Evolutionary conservation across 2,888 invertebrate genomes (phyloP), one percentile per base, ranked within the genome.

Genomic region (Drymonia ruficornis): DNA sequence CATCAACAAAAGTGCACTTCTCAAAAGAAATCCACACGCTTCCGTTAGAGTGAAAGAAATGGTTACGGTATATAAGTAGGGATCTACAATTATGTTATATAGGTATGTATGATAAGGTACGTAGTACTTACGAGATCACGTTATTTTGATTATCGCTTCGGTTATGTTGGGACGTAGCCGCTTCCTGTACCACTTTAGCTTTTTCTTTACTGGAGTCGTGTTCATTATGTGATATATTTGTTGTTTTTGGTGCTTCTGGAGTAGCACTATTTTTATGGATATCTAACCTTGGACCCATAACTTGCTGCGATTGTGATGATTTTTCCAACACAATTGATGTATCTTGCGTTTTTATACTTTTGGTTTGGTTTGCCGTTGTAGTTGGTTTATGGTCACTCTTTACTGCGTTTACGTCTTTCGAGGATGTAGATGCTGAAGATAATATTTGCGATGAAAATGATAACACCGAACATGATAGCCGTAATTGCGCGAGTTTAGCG

Each of bases 401-500:
- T 13, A 19, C 52, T 34, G 53, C 52, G 18, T 46, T 49, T 29
- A 49, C 46, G 36, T 28, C 59, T 38, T 50, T 31, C n/a, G 66
- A 48, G 13, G 72, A 61, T 49, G 73, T 67, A 34, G 76, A 67
- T 29, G 76, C 63, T 56, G 76, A 81, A 18, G 78, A 78, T 46
- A 88, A 74, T 57, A 90, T 90, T 80, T 91, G 89, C 4, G 91
- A 91, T 1, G 91, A 85, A 74, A 89, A 91, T 18, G 91, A 91
- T 44, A 92, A 65, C 18, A 92, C 96, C 38, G 96, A 96, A 84
- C 96, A 96, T 56, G 95, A 95, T 49, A 97, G 94, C 81, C 96
- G 95, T 59, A 96, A 87, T 62, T 96, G 94, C 0, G 97, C 97
- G 65, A 97, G 87, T 82, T 97, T 96, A 63, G 95, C 94, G 0